These are phyloP conservation scores for Dicyrtoma fusca DNA, from an alignment of 2,888 invertebrate species.

Conservation along the genomic window DNA sequence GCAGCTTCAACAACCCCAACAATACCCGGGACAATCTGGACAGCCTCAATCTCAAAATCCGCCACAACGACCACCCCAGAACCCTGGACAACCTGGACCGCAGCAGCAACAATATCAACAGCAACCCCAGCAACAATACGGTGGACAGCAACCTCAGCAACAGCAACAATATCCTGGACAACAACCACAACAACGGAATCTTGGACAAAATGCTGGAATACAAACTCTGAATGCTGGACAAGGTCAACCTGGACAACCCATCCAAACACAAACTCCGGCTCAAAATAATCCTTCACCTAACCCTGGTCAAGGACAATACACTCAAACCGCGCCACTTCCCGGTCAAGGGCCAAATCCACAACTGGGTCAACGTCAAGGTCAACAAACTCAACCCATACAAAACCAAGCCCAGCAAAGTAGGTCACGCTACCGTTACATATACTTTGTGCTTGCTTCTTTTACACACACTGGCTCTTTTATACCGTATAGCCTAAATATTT, in stretches of 20 bases:
- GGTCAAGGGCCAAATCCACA: no score
- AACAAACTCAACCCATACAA: background rate
- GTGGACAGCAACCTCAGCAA: background rate
- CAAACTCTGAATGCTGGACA: no score
- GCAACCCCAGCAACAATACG: background rate
- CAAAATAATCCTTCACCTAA: no score
- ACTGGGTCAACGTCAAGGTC: constrained; percentile 8
- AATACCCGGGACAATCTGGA: background rate
- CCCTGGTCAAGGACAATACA: no score
- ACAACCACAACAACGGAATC: background rate
- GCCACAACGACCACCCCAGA: background rate
- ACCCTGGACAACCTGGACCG: background rate
- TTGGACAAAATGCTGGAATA: background rate
- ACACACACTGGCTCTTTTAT: no score
- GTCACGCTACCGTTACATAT: no score
- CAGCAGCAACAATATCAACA: constrained; percentile 7
- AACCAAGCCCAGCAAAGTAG: constrained; percentile 1
- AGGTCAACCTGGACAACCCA: background rate
- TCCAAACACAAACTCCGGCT: no score
- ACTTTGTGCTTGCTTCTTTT: no score
- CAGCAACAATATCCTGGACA: constrained; percentile 1
- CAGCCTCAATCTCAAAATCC: background rate
- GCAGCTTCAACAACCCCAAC: constrained; percentile 14
- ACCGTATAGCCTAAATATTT: no score
- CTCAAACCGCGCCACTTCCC: no score